Evolutionary conservation across 2,888 invertebrate genomes (phyloP), one percentile per base, ranked within the genome.

Genomic region (Campaea margaritaria): DNA sequence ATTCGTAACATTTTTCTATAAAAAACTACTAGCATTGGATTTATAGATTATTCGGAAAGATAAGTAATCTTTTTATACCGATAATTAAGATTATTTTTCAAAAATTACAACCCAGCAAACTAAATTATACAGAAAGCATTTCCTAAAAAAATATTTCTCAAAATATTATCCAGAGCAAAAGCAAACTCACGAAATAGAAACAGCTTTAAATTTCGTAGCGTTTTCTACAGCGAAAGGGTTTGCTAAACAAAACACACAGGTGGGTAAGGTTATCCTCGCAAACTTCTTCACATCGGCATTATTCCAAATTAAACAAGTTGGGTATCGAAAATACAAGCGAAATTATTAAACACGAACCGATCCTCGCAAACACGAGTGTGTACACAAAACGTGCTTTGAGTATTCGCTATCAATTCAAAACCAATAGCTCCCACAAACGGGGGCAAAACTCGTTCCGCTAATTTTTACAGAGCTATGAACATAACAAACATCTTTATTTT

Each of bases 281-380:
- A 76, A 74, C 73, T 73, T 69, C 64, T 71, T 74, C 70, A 71
- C 69, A 67, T 71, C 69, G 66, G 72, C 69, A 68, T 65, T 80
- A 75, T 75, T 68, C 68, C 64, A 76, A 75, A 77, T 70, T 76
- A 76, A 80, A 75, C 74, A 77, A 75, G 62, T 70, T 65, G 39
- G 55, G 63, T 57, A 57, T 48, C 31, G 39, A 57, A 65, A 62
- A 72, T 71, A 72, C 73, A 71, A 65, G 69, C 71, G 69, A 73
- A 75, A 67, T 72, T 76, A 81, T 79, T 75, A 74, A 78, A 81
- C 74, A 76, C 75, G 68, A 75, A 75, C 76, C 73, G 58, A 65
- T 72, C 65, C 55, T 58, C 52, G 63, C 54, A 66, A 71, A 76
- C 74, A 76, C 56, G 62, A 65, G 60, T 66, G 64, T 71, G 61